Evolutionary conservation across 2,888 invertebrate genomes (phyloP).

Genomic region (Cryptops parisi): DNA sequence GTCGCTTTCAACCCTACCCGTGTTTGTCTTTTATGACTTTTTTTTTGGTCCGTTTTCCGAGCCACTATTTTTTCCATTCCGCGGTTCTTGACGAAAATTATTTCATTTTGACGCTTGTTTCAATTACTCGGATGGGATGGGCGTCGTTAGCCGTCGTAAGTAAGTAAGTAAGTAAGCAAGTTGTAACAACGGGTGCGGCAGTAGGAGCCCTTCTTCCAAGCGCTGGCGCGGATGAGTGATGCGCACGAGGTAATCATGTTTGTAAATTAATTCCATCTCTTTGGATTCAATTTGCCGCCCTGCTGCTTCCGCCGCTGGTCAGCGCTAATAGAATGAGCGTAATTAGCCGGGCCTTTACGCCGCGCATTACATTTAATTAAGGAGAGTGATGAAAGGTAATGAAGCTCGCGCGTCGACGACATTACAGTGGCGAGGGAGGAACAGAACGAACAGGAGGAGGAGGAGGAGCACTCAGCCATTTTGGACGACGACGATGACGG

Average conservation of each 20-base stretch:
- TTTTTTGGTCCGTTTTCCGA: too few relatives aligned
- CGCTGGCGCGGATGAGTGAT: background rate
- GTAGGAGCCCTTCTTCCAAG: too few relatives aligned
- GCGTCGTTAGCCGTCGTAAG: too few relatives aligned
- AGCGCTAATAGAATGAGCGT: constrained; percentile 14
- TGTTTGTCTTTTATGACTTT: too few relatives aligned
- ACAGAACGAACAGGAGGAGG: background rate
- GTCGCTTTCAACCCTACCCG: too few relatives aligned
- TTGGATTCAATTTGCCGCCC: constrained; percentile 3
- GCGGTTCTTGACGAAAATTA: too few relatives aligned
- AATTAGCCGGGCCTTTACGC: constrained; percentile 13
- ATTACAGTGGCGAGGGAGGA: constrained; percentile 1
- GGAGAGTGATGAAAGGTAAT: constrained; percentile 14
- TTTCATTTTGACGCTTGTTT: too few relatives aligned
- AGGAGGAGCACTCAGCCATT: background rate
- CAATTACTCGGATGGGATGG: too few relatives aligned
- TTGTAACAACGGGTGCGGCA: too few relatives aligned
- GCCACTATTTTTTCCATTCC: too few relatives aligned
- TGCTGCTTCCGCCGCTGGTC: constrained; percentile 8
- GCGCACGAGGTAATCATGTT: background rate
- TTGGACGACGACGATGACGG: too few relatives aligned
- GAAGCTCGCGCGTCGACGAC: constrained; percentile 10
- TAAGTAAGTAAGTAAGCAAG: too few relatives aligned
- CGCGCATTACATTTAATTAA: constrained; percentile 14
- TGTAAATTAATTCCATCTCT: constrained; percentile 6